Percentiles rank a stretch among this genome's conserved stretches.
These are phyloP conservation scores for Melitaea athalia DNA, from an alignment of 2,888 invertebrate genomes.

Conservation along the genomic window DNA sequence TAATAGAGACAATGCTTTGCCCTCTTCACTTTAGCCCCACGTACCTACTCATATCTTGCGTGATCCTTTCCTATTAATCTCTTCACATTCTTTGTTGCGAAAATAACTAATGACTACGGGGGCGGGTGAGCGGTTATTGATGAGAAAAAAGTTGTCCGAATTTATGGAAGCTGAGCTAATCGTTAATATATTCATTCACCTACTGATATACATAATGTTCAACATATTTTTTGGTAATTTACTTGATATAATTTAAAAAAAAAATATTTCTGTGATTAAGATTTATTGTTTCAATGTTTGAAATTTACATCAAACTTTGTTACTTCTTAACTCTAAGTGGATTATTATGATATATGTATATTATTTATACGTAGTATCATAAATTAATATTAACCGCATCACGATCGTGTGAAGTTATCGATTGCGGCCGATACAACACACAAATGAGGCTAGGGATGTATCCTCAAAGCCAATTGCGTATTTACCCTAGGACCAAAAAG, in stretches of 20 bases:
- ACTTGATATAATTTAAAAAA: no score
- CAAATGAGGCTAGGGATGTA: constrained; percentile 16
- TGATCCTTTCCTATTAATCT: constrained; percentile 33
- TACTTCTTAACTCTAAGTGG: no score
- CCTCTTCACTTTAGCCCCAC: not conserved
- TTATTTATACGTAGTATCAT: not conserved
- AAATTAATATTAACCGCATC: constrained; percentile 19
- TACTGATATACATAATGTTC: not conserved
- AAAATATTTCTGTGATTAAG: no score
- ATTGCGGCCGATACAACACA: constrained; percentile 16
- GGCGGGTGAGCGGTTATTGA: constrained; percentile 6
- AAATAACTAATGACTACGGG: constrained; percentile 22
- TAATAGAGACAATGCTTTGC: constrained; percentile 1
- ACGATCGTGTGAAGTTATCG: constrained; percentile 14
- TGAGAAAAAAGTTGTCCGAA: not conserved
- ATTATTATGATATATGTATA: not conserved
- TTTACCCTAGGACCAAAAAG: no score
- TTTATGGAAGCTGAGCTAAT: not conserved
- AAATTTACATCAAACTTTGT: no score
- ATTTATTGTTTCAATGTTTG: no score
- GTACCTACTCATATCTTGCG: constrained; percentile 20
- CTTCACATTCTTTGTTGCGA: constrained; percentile 21
- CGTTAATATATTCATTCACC: no score
- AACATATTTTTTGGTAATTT: not conserved
- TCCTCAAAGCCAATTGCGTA: no score